These are phyloP conservation scores for Cephus runcator DNA, from an alignment of 2,888 invertebrate species.

Conservation along the genomic window DNA sequence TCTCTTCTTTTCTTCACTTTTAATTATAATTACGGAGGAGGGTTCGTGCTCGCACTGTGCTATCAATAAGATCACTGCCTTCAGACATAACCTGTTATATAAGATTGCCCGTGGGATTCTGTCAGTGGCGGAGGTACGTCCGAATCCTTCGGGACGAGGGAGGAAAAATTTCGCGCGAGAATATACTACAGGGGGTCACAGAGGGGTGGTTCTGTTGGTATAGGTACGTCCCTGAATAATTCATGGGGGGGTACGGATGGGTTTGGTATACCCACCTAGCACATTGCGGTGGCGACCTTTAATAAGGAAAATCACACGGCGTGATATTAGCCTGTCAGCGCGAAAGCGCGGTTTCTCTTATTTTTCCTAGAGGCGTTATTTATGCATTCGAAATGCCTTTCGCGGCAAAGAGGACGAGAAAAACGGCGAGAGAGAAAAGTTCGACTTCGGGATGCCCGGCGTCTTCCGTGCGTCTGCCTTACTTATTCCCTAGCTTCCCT, in stretches of 20 bases:
- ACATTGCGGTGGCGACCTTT: conserved; percentile 25
- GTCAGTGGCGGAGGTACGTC: background rate
- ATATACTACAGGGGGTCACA: background rate
- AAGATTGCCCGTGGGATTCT: background rate
- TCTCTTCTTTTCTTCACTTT: background rate
- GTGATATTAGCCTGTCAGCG: conserved; percentile 56
- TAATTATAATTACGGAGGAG: background rate
- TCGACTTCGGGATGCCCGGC: background rate
- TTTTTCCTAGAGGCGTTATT: background rate
- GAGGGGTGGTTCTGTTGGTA: background rate
- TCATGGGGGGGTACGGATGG: background rate
- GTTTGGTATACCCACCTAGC: background rate
- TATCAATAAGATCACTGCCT: background rate
- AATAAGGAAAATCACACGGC: conserved; percentile 53
- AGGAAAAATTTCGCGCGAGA: background rate
- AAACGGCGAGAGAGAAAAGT: background rate
- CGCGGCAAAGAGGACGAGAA: background rate
- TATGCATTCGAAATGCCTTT: background rate
- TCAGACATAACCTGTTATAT: background rate
- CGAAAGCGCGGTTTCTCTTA: background rate
- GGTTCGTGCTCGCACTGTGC: background rate
- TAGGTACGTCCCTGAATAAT: background rate
- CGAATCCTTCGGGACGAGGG: background rate
- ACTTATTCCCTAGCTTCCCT: background rate
- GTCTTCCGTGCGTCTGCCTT: background rate